phyloP scores from a whole-genome alignment of 2,888 invertebrate species.

The Steinernema scapterisci region DNA sequence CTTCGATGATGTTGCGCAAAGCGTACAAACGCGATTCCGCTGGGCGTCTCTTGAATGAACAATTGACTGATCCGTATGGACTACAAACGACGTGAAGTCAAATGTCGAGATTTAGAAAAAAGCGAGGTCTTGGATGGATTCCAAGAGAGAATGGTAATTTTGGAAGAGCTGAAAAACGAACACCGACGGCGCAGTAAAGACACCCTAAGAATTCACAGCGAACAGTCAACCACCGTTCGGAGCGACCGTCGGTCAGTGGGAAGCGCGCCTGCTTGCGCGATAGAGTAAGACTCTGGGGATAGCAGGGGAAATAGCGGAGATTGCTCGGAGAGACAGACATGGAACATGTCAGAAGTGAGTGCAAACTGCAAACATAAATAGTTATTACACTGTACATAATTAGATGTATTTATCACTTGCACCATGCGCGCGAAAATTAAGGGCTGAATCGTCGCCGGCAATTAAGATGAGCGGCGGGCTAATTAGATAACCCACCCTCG shows the following conservation, averaged over 20 bases:
- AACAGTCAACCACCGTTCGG: background rate
- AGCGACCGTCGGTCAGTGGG: slow-evolving; percentile 25
- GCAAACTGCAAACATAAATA: slow-evolving; percentile 27
- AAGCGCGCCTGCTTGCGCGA: slow-evolving; percentile 28
- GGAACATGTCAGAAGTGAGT: slow-evolving; percentile 25
- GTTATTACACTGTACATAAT: slow-evolving; percentile 30
- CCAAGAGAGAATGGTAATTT: no score
- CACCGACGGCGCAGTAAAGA: background rate
- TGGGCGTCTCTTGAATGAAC: no score
- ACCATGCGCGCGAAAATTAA: slow-evolving; percentile 20
- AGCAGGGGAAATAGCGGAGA: background rate
- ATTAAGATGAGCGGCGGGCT: slow-evolving; percentile 21
- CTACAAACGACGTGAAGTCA: no score
- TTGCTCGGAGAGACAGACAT: background rate
- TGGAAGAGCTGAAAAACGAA: no score
- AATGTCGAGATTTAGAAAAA: no score
- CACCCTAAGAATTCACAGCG: slow-evolving; percentile 4
- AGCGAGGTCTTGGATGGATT: no score
- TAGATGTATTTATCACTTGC: slow-evolving; percentile 30
- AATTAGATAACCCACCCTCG: background rate
- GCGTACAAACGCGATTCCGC: no score
- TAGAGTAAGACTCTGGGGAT: background rate
- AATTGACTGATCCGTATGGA: no score
- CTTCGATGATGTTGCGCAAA: no score
- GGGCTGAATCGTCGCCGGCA: slow-evolving; percentile 19